A percentile compares a stretch with the other conserved stretches of the same genome.
phyloP scores from a whole-genome alignment of 2,113 vertebrate genomes.

The Telmatochromis bifrenatus region DNA sequence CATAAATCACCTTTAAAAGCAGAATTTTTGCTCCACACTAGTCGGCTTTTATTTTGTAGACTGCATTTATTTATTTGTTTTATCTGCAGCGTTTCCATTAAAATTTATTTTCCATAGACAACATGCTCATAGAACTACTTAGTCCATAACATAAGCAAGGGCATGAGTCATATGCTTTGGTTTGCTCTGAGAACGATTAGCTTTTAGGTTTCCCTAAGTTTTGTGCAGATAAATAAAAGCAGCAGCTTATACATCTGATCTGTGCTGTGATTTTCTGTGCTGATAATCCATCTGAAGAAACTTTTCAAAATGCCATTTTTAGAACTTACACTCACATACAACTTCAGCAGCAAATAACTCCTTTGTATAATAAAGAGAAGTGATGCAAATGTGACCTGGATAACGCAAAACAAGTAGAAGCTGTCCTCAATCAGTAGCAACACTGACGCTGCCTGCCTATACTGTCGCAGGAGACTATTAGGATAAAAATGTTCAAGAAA shows the following conservation, averaged over 20 bases:
- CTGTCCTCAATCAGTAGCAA: background rate
- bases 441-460: background rate
- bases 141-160: background rate
- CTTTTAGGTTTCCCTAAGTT: background rate
- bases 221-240: background rate
- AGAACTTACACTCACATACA: background rate
- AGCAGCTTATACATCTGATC: background rate
- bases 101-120: background rate
- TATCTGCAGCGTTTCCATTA: background rate
- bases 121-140: background rate
- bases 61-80: fast-evolving
- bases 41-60: background rate
- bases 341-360: background rate
- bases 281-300: background rate
- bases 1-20: background rate
- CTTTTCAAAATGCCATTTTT: background rate
- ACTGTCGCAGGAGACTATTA: background rate
- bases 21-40: background rate
- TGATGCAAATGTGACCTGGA: background rate
- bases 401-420: background rate
- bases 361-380: background rate
- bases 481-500: background rate
- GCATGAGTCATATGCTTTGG: background rate
- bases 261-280: background rate
- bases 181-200: background rate